These are phyloP conservation scores for Budorcas taxicolor DNA, from an alignment of 2,113 vertebrate genomes.

Conservation along the genomic window DNA sequence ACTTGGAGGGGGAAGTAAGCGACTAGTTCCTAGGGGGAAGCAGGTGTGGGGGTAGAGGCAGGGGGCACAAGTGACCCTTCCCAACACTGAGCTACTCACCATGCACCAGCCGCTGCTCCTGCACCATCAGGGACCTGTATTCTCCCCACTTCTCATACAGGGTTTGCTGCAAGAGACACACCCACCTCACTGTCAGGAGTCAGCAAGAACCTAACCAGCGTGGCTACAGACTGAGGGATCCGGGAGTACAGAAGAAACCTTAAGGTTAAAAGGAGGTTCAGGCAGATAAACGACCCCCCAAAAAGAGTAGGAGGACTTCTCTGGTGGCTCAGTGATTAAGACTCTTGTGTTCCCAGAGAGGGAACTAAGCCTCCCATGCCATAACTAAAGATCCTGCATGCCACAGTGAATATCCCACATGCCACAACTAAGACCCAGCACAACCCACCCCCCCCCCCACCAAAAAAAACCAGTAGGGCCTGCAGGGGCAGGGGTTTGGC, in stretches of 20 bases:
- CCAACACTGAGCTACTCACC: conserved; percentile 76
- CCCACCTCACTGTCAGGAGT: conserved; percentile 3
- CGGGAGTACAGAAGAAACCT: not conserved
- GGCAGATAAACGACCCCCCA: not conserved
- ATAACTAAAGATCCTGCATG: not conserved
- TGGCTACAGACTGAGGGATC: not conserved
- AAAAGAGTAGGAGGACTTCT: not conserved
- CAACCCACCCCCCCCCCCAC: not conserved
- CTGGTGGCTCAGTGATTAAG: not conserved
- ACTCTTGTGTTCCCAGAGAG: not conserved
- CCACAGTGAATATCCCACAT: not conserved
- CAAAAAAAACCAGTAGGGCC: too few species aligned
- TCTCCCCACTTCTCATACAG: conserved; percentile 97
- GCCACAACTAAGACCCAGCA: not conserved
- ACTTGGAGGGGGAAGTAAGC: not conserved
- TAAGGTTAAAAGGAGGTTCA: not conserved
- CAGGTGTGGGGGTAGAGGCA: not conserved
- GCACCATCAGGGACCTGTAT: conserved; percentile 92
- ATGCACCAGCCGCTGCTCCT: conserved; percentile 93
- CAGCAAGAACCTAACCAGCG: not conserved
- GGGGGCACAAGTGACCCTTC: not conserved
- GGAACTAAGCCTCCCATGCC: not conserved
- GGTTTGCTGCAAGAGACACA: conserved; percentile 86
- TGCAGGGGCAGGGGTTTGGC: not conserved
- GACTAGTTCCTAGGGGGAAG: not conserved